These are phyloP conservation scores for Danio jaintianensis DNA, from an alignment of 2,797 vertebrate species.

Conservation along the genomic window DNA sequence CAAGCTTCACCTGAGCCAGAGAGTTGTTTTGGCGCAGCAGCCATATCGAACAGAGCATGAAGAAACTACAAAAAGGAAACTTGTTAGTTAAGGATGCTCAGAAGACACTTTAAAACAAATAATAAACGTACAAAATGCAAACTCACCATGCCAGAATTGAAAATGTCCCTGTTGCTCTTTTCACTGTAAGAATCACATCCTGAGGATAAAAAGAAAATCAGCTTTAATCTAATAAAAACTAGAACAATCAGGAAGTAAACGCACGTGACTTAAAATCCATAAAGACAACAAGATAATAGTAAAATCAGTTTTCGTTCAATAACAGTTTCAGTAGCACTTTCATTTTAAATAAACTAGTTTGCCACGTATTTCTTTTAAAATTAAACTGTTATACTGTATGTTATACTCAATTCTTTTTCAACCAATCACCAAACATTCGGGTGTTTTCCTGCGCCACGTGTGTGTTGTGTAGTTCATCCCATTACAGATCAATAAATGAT, in stretches of 20 bases:
- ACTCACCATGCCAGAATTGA: constrained; percentile 82
- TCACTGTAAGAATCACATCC: constrained; percentile 79
- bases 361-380: neutral
- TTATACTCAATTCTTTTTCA: neutral
- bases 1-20: constrained; percentile 82
- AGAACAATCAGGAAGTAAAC: neutral
- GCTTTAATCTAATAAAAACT: neutral
- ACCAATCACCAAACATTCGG: neutral
- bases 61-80: constrained; percentile 68
- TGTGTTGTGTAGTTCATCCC: too few species aligned
- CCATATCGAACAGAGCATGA: constrained; percentile 89
- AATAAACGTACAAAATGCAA: neutral
- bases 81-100: neutral
- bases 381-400: neutral
- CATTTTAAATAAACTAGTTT: neutral
- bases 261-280: neutral
- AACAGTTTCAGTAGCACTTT: neutral
- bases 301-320: neutral
- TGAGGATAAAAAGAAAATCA: constrained; percentile 61
- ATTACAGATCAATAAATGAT: constrained; percentile 1
- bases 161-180: constrained; percentile 81
- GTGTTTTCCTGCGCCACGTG: neutral
- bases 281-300: neutral
- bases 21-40: constrained; percentile 86
- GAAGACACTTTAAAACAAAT: constrained; percentile 1